Evolutionary conservation across 2,888 invertebrate genomes (phyloP).

Genomic region (Leucoma salicis): DNA sequence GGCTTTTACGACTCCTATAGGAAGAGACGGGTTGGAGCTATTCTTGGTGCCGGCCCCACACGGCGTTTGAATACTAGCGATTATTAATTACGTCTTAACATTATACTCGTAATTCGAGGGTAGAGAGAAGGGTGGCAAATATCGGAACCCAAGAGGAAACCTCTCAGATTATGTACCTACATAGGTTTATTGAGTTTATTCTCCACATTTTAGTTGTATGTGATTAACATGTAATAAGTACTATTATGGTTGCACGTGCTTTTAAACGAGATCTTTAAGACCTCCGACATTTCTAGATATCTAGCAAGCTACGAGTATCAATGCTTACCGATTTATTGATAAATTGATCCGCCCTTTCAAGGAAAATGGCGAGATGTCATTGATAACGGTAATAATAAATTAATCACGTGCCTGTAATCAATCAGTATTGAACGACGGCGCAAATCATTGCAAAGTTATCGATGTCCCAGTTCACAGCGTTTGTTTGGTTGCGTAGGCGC

Average conservation of each 20-base stretch:
- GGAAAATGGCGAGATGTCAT: neutral
- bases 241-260: too few species aligned
- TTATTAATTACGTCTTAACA: too few species aligned
- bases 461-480: constrained; percentile 29
- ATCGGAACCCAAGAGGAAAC: too few species aligned
- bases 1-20: too few species aligned
- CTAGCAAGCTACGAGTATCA: neutral
- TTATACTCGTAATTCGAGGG: too few species aligned
- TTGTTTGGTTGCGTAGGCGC: constrained; percentile 27
- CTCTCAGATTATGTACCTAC: too few species aligned
- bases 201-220: too few species aligned
- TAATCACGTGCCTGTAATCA: constrained; percentile 1
- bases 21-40: too few species aligned
- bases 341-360: neutral
- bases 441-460: constrained; percentile 30
- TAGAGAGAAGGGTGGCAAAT: too few species aligned
- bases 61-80: too few species aligned
- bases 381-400: constrained; percentile 3
- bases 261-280: neutral
- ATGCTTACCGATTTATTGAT: neutral
- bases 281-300: neutral
- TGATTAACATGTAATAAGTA: neutral
- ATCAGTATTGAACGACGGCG: constrained; percentile 10
- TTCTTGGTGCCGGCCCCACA: too few species aligned
- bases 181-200: too few species aligned